Evolutionary conservation across 2,113 vertebrate genomes (phyloP).

Genomic region (Dromiciops gliroides): DNA sequence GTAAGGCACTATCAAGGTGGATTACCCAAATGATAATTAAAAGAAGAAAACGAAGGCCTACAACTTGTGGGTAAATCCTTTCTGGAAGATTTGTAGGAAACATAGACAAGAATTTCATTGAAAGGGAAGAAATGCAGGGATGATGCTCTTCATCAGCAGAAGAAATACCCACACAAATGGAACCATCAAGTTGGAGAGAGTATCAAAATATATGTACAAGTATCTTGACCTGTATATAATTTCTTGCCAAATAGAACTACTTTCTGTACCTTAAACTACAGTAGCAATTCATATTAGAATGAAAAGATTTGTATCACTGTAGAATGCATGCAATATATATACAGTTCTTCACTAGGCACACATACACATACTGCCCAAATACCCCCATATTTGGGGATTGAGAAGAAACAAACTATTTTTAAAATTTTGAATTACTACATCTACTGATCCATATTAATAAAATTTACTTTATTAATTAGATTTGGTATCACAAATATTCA

Average conservation of each 20-base stretch:
- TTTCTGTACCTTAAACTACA: not conserved
- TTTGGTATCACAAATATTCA: too few species aligned
- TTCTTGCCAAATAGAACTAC: not conserved
- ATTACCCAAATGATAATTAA: not conserved
- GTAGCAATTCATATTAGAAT: not conserved
- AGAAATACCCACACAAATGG: not conserved
- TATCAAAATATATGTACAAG: not conserved
- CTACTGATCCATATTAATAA: too few species aligned
- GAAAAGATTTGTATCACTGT: not conserved
- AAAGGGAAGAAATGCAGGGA: not conserved
- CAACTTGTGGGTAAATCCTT: not conserved
- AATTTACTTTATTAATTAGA: too few species aligned
- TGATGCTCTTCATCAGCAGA: not conserved
- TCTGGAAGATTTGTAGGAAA: not conserved
- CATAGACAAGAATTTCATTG: not conserved
- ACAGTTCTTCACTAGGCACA: not conserved
- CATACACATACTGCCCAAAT: too few species aligned
- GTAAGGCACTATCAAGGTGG: not conserved
- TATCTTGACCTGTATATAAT: not conserved
- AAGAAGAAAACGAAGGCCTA: not conserved
- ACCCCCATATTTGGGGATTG: not conserved
- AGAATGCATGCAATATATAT: not conserved
- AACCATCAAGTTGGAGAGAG: not conserved
- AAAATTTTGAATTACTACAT: not conserved
- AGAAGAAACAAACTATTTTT: not conserved